phyloP scores from a whole-genome alignment of 2,797 vertebrate species.

The Enteromius fasciolatus region DNA sequence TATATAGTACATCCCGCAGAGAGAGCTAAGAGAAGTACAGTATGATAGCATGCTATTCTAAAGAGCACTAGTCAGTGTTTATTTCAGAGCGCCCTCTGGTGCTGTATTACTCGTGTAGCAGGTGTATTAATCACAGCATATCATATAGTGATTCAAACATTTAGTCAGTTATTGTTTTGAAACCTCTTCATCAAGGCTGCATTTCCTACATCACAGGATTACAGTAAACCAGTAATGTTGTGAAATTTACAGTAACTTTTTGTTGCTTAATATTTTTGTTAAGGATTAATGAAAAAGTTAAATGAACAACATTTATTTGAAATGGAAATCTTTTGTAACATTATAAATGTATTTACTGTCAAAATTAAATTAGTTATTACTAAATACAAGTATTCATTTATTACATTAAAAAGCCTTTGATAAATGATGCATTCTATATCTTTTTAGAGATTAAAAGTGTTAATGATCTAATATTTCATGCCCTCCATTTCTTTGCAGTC shows the following conservation, averaged over 20 bases:
- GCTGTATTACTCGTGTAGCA: neutral
- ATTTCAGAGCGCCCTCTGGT: neutral
- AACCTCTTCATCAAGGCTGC: too few relatives aligned
- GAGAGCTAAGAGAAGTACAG: neutral
- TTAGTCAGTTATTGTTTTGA: neutral
- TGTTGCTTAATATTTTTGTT: too few relatives aligned
- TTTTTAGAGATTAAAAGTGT: neutral
- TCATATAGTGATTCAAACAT: neutral
- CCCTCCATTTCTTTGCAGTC: conserved; percentile 72
- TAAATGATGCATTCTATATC: neutral
- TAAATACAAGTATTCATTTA: neutral
- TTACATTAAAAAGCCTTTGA: neutral
- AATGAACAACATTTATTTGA: too few relatives aligned
- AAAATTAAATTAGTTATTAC: neutral
- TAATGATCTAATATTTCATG: neutral
- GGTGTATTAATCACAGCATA: neutral
- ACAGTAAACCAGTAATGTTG: too few relatives aligned
- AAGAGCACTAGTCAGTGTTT: neutral
- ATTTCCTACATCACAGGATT: too few relatives aligned
- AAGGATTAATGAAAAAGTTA: too few relatives aligned
- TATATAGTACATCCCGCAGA: neutral
- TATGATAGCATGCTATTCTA: neutral
- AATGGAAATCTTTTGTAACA: too few relatives aligned
- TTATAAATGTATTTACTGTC: neutral
- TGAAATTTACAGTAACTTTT: too few relatives aligned